Conservation (phyloP, 2,888 invertebrate species). For the Galerucella nymphaeae region DNA sequence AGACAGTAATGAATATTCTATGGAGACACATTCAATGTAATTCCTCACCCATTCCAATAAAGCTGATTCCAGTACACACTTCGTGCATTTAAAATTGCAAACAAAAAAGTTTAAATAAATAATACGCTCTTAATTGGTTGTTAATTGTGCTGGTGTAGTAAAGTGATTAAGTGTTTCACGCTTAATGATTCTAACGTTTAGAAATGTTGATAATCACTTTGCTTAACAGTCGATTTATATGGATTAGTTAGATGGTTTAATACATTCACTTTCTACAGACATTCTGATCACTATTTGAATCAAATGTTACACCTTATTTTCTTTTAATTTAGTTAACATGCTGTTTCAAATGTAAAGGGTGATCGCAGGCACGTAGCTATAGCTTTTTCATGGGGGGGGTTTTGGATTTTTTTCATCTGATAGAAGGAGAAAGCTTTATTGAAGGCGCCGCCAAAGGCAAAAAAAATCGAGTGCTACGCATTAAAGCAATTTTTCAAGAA, state of each 20-base stretch:
- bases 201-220: neutral
- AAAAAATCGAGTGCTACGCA: no score
- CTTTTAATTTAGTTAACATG: no score
- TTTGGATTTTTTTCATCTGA: no score
- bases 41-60: conserved; percentile 1
- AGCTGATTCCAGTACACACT: neutral
- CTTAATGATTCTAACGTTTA: neutral
- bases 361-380: no score
- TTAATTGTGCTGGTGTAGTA: neutral
- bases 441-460: no score
- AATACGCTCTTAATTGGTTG: conserved; percentile 3
- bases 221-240: neutral
- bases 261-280: neutral
- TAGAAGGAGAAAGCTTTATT: no score
- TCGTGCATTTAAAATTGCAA: neutral
- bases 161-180: neutral
- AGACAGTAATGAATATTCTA: conserved; percentile 13
- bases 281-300: no score
- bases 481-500: no score
- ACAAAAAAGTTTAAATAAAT: neutral
- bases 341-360: no score
- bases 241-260: neutral
- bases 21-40: neutral
- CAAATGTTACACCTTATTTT: no score
- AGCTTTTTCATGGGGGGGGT: no score